Base-by-base conservation (phyloP, 2,113 vertebrate genomes). In the Nibea coibor region DNA sequence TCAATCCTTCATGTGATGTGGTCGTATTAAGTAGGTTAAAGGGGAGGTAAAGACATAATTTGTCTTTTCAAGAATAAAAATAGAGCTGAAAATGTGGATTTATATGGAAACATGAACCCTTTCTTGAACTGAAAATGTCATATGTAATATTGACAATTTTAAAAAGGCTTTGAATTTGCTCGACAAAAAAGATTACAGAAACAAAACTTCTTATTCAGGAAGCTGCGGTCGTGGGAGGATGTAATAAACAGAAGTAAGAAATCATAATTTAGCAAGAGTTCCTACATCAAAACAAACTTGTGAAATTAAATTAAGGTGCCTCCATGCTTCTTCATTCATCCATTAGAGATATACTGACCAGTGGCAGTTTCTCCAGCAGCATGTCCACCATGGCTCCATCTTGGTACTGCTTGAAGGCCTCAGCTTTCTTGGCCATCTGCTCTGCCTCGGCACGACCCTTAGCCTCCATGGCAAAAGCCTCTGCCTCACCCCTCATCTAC, bases 321-420 rank as follows among this genome's bases (percentile, higher is more conserved):
- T 39, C 12, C 16, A 39, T 69, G 35, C 8, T 39, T 39, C 8
- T 39, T 39, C 7, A 39, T 62, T 26, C 24, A 62, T 42, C 15
- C 17, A 51, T 26, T 3, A 48, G 14, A 35, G 43, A 31, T 7
- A 65, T 19, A 88, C 94, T 89, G 51, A 98, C 97, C 96, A 97
- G 82, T 0, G 97, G 97, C 80, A 98, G 94, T 79, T 96, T 97
- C 94, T 97, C 96, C 80, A 98, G 94, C 90, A 98, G 93, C 97
- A 98, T 96, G 84, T 98, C 97, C 83, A 98, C 96, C 93, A 97
- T 96, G 72, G 97, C 97, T 3, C 96, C 97, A 2, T 98, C 97
- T 80, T 96, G 94, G 89, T 98, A 98, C 87, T 97, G 89, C 79
- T 95, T 93, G 91, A 97, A 98, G 3, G 97, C 96, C 10, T 98